Conservation (phyloP, 1,140 invertebrate genomes). For the Lucilia cuprina region DNA sequence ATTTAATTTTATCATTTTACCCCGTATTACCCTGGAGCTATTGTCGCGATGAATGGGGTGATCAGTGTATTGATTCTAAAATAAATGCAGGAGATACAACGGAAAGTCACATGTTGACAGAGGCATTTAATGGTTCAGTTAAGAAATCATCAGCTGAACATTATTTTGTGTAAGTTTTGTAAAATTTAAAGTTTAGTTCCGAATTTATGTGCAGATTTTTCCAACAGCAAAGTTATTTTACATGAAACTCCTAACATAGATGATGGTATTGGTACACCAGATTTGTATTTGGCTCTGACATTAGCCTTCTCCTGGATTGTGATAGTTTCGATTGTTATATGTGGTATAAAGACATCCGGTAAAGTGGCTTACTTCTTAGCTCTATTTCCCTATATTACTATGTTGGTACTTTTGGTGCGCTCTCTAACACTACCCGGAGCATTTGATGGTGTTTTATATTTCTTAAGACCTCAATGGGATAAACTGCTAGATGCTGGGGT, state of each 20-base stretch:
- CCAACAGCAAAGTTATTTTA: conserved; percentile 67
- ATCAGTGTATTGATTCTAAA: conserved; percentile 60
- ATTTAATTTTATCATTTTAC: conserved; percentile 71
- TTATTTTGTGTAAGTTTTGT: conserved; percentile 65
- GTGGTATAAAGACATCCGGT: conserved; percentile 80
- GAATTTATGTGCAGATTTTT: background rate
- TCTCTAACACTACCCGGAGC: conserved; percentile 80
- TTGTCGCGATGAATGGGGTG: conserved; percentile 69
- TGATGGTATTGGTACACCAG: conserved; percentile 71
- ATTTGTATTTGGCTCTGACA: conserved; percentile 79
- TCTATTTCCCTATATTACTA: conserved; percentile 84
- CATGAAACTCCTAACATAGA: conserved; percentile 69
- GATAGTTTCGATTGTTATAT: conserved; percentile 78
- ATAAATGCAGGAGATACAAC: conserved; percentile 51
- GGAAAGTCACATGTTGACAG: background rate
- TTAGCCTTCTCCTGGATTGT: conserved; percentile 79
- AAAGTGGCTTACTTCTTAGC: conserved; percentile 85
- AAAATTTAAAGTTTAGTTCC: too few species aligned
- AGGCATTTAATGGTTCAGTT: background rate
- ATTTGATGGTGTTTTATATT: conserved; percentile 75
- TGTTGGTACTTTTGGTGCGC: conserved; percentile 76
- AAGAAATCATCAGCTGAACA: conserved; percentile 64
- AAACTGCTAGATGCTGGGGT: conserved; percentile 71
- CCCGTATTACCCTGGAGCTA: conserved; percentile 71
- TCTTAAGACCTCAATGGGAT: conserved; percentile 71